Conservation (phyloP, 2,888 invertebrate genomes). For the Orchestes rusci region DNA sequence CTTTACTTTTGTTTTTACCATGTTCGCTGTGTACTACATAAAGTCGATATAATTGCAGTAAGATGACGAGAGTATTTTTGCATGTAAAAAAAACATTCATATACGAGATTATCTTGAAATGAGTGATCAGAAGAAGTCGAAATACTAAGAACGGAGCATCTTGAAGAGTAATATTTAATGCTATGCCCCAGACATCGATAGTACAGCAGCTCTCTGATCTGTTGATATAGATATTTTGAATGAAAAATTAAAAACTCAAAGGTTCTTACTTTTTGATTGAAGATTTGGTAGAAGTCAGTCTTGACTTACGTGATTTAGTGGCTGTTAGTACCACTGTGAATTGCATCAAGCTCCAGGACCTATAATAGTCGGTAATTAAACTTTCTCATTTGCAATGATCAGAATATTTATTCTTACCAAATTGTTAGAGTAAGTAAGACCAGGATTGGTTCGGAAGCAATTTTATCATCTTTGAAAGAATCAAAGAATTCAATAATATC, state of each 20-base stretch:
- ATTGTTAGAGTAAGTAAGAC: constrained; percentile 82
- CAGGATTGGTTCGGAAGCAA: constrained; percentile 68
- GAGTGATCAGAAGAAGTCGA: constrained; percentile 75
- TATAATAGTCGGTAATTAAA: no score
- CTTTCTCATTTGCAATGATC: no score
- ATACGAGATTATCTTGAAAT: constrained; percentile 84
- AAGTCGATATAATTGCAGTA: constrained; percentile 71
- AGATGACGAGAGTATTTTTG: constrained; percentile 81
- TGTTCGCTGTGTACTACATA: constrained; percentile 73
- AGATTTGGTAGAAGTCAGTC: constrained; percentile 49
- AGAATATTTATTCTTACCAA: constrained; percentile 49
- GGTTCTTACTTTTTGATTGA: constrained; percentile 32
- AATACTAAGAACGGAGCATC: constrained; percentile 86
- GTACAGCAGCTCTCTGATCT: constrained; percentile 69
- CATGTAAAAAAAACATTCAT: constrained; percentile 97
- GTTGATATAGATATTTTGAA: constrained; percentile 18
- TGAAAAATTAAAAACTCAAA: background rate
- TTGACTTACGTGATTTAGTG: constrained; percentile 69
- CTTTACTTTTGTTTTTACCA: constrained; percentile 41
- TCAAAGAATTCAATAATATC: constrained; percentile 97
- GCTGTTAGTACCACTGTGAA: constrained; percentile 92
- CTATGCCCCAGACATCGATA: constrained; percentile 84
- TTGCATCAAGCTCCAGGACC: constrained; percentile 84
- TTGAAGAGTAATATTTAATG: constrained; percentile 77
- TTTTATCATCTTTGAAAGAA: constrained; percentile 85